These are phyloP conservation scores for Danio rerio DNA, from an alignment of 2,113 vertebrate genomes.

Conservation along the genomic window GRCz12tu NC_133198.1:28511001-28511500, in stretches of 20 bases:
- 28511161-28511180: background rate
- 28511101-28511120: background rate
- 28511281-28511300: too few relatives aligned
- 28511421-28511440: too few relatives aligned
- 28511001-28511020: background rate
- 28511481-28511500: too few relatives aligned
- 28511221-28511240: background rate
- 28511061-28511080: background rate
- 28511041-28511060: conserved; percentile 16
- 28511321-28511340: too few relatives aligned
- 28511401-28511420: too few relatives aligned
- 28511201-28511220: background rate
- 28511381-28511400: too few relatives aligned
- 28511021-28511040: conserved; percentile 12
- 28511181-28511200: background rate
- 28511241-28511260: background rate
- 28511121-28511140: background rate
- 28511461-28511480: too few relatives aligned
- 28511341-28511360: too few relatives aligned
- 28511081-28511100: background rate
- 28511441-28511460: too few relatives aligned
- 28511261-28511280: too few relatives aligned
- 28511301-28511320: too few relatives aligned
- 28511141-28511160: background rate
- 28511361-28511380: too few relatives aligned